Percentiles rank a stretch among this genome's conserved stretches.
These are phyloP conservation scores for Hetaerina americana DNA, from an alignment of 1,140 invertebrate genomes.

Conservation along the genomic window DNA sequence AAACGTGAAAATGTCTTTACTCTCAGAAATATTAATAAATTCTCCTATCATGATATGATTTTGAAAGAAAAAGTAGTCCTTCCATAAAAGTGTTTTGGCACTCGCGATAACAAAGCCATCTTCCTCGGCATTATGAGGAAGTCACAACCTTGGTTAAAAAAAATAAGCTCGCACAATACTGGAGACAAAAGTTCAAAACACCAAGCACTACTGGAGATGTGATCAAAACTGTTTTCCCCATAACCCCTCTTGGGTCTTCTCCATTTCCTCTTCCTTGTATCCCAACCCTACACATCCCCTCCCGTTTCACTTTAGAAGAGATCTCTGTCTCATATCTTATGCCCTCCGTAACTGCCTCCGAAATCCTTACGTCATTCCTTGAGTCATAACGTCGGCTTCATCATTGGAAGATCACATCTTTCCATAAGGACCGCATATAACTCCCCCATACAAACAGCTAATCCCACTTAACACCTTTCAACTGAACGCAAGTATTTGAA, in stretches of 20 bases:
- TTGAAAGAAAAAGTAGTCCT: too few species aligned
- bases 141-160: neutral
- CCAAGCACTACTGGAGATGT: neutral
- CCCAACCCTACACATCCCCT: neutral
- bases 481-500: neutral
- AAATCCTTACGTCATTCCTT: neutral
- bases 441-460: neutral
- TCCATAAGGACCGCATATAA: neutral
- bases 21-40: too few species aligned
- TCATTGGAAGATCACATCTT: neutral
- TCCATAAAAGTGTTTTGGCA: too few species aligned
- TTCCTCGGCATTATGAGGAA: neutral
- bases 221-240: neutral
- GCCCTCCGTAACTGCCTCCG: neutral
- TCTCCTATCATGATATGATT: too few species aligned
- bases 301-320: too few species aligned
- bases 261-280: neutral
- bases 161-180: neutral
- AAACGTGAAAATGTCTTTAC: too few species aligned
- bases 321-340: too few species aligned
- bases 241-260: neutral
- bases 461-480: neutral
- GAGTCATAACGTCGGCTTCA: neutral
- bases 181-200: neutral
- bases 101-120: neutral